These are phyloP conservation scores for Phlogophora meticulosa DNA, from an alignment of 2,888 invertebrate species.

Conservation along the genomic window DNA sequence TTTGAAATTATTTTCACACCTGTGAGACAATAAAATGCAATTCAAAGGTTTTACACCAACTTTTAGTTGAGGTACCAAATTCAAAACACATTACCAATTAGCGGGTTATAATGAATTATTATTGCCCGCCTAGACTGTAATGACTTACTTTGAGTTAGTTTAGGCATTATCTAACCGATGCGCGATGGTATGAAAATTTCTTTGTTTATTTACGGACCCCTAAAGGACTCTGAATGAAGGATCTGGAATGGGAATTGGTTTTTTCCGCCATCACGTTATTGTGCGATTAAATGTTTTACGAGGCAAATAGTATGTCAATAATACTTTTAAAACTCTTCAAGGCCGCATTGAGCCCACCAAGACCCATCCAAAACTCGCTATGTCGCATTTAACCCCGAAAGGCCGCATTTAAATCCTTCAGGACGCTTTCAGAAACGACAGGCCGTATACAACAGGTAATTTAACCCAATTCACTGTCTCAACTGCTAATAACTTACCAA, in stretches of 20 bases:
- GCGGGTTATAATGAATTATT: no score
- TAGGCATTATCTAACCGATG: no score
- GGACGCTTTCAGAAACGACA: no score
- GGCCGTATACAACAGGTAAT: not conserved
- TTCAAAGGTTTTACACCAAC: no score
- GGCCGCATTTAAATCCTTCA: not conserved
- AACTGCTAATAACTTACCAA: conserved; percentile 32
- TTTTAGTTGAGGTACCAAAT: no score
- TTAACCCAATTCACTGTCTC: conserved; percentile 26
- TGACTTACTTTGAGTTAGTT: no score
- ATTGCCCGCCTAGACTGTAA: no score
- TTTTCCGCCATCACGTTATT: not conserved
- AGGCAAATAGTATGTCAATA: not conserved
- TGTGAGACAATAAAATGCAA: no score
- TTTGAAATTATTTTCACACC: not conserved
- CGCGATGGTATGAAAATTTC: no score
- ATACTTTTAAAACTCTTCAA: no score
- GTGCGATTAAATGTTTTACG: not conserved
- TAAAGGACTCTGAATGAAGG: no score
- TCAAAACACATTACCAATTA: no score
- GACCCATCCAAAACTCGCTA: not conserved
- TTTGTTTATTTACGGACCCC: not conserved
- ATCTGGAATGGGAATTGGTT: not conserved
- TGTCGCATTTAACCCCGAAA: not conserved
- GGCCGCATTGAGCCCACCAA: not conserved